phyloP scores from a whole-genome alignment of 2,113 vertebrate genomes.

The Pelvicachromis taeniatus region DNA sequence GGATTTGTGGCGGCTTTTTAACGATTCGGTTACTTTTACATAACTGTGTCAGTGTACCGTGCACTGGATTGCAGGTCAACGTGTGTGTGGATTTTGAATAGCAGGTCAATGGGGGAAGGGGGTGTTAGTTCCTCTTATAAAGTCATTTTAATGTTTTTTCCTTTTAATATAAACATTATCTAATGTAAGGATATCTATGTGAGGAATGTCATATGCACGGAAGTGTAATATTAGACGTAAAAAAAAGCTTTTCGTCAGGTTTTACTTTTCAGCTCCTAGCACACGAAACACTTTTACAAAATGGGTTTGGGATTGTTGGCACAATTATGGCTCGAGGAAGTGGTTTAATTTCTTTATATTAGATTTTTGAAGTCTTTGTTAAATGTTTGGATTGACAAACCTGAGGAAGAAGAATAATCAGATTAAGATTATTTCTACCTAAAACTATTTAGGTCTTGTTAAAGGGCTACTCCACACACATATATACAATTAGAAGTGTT shows the following conservation, averaged over 20 bases:
- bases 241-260: not conserved
- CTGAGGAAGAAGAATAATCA: not conserved
- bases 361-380: not conserved
- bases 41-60: constrained; percentile 77
- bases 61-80: constrained; percentile 72
- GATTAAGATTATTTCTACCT: not conserved
- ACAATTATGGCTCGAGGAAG: not conserved
- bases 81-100: constrained; percentile 58
- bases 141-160: not conserved
- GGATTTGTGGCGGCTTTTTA: not conserved
- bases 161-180: not conserved
- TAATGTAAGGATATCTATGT: not conserved
- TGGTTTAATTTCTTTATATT: not conserved
- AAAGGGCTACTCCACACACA: not conserved
- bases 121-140: not conserved
- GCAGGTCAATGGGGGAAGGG: constrained; percentile 58
- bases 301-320: not conserved
- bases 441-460: not conserved
- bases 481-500: not conserved
- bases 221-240: not conserved
- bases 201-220: not conserved
- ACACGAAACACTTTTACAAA: not conserved
- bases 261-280: not conserved
- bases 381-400: not conserved
- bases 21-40: constrained; percentile 53